Conservation (phyloP, 2,113 vertebrate species). For the Phrynosoma blainvillii region DNA sequence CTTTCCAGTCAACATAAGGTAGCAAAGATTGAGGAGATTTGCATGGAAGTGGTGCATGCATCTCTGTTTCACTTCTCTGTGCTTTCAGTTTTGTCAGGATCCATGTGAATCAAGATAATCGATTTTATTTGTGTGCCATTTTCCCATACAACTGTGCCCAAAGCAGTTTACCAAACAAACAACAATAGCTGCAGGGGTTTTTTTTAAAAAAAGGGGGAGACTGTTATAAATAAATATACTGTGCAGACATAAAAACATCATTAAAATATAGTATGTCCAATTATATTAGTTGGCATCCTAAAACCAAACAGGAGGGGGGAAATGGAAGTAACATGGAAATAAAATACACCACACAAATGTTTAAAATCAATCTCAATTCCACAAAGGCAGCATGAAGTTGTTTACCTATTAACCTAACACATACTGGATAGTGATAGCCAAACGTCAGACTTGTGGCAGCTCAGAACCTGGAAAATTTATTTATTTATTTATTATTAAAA, state of each 20-base stretch:
- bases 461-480: too few species aligned
- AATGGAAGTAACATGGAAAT: background rate
- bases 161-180: background rate
- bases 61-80: background rate
- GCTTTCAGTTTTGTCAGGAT: too few species aligned
- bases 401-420: background rate
- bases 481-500: too few species aligned
- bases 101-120: background rate
- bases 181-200: background rate
- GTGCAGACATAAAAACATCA: background rate
- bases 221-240: background rate
- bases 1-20: too few species aligned
- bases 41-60: too few species aligned
- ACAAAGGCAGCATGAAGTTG: background rate
- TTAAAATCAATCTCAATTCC: background rate
- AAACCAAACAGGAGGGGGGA: background rate
- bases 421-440: background rate
- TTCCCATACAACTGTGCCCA: background rate
- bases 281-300: background rate
- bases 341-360: background rate
- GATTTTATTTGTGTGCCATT: background rate
- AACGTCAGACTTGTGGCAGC: background rate
- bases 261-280: background rate
- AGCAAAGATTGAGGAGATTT: too few species aligned
- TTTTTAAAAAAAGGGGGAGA: background rate